Evolutionary conservation across 2,797 vertebrate species (phyloP).

Genomic region (Pangasius krempfi): DNA sequence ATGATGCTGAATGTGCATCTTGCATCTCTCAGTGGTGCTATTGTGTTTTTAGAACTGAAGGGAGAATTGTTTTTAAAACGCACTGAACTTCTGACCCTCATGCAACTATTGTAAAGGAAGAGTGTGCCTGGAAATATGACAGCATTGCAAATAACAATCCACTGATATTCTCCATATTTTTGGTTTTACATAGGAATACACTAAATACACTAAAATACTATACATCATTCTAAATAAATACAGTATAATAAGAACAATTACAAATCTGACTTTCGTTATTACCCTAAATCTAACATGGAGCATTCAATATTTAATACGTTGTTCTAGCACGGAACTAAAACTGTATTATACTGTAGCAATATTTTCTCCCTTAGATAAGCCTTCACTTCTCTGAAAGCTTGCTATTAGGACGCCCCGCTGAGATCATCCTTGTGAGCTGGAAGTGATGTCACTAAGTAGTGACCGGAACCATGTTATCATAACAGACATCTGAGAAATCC

Average conservation of each 20-base stretch:
- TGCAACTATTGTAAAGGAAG: slow-evolving; percentile 17
- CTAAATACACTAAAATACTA: too few relatives aligned
- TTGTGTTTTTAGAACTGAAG: slow-evolving; percentile 28
- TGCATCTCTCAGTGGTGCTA: slow-evolving; percentile 18
- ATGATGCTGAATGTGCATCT: slow-evolving; percentile 33
- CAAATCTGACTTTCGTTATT: neutral
- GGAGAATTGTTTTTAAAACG: slow-evolving; percentile 29
- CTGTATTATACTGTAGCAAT: neutral
- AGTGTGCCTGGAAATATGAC: neutral
- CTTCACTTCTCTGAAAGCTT: neutral
- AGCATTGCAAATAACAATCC: neutral
- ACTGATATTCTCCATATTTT: slow-evolving; percentile 11
- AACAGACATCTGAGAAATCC: slow-evolving; percentile 44
- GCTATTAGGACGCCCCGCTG: slow-evolving; percentile 11
- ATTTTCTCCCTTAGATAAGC: neutral
- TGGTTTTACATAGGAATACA: neutral
- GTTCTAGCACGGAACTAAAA: neutral
- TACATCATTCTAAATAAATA: neutral
- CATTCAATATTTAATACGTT: neutral
- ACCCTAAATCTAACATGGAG: neutral
- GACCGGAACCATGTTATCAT: slow-evolving; percentile 48
- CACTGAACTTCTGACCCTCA: slow-evolving; percentile 49
- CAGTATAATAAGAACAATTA: neutral
- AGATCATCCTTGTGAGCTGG: slow-evolving; percentile 40
- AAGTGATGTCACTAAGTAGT: slow-evolving; percentile 39